Base-by-base conservation (phyloP, 2,113 vertebrate genomes). In the Turdus rufiventris region DNA sequence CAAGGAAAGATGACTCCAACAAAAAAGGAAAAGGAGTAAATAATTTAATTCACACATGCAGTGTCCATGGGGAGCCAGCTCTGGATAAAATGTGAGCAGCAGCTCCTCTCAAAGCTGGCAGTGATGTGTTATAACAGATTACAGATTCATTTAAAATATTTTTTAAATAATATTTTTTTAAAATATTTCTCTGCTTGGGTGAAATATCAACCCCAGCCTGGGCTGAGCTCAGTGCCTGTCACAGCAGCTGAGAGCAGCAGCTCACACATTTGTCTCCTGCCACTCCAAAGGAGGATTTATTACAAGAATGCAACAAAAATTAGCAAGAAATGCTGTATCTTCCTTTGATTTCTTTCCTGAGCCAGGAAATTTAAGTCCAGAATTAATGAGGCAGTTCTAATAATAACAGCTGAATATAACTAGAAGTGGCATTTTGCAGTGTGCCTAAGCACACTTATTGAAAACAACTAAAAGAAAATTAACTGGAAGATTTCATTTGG, bases 401-500 rank as follows among this genome's bases (percentile, higher is more conserved):
- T 63, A 66, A 24, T 42, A 91, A 54, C 54, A 74, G 68, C 40
- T 71, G 53, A 91, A 47, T 63, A 40, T 23, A 89, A 60, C 33
- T 36, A 75, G 57, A 87, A 91, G 71, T 63, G 43, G 21, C 56
- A 71, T 87, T 87, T 51, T 62, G 12, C 82, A 91, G 83, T 11
- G 71, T 33, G 43, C 40, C 43, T 40, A 33, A 66, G 79, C 4
- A 36, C 47, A 43, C 72, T 68, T 50, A 66, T 43, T 65, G 53
- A 5, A 10, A 67, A 91, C 78, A 18, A 45, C 57, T 78, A n/a
- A 82, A 62, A 61, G 53, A 85, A 95, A 91, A 89, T 86, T 70
- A 94, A 77, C 60, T 40, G 34, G 15, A 53, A 93, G 53, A 75
- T 57, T 87, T 93, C 31, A 73, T 85, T 78, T 72, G 65, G 53